Percentiles rank a stretch among this genome's conserved stretches.
phyloP scores from a whole-genome alignment of 2,888 invertebrate species.

The Cylindroiulus punctatus region DNA sequence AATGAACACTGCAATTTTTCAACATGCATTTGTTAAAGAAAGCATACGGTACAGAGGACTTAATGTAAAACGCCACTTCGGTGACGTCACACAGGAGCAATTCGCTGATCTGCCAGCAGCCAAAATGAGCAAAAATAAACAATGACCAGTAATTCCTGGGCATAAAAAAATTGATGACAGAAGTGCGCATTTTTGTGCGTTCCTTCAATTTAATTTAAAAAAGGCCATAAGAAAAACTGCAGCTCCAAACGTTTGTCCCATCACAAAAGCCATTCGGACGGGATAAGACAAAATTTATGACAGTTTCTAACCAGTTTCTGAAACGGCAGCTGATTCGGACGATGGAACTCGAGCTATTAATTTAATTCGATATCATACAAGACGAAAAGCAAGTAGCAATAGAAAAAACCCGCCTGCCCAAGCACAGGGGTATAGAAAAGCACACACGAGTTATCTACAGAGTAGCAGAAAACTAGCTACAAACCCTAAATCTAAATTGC shows the following conservation, averaged over 20 bases:
- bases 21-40: neutral
- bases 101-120: neutral
- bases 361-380: slow-evolving; percentile 45
- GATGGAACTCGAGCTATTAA: slow-evolving; percentile 37
- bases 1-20: neutral
- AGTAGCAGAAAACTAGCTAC: slow-evolving; percentile 26
- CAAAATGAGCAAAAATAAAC: neutral
- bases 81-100: neutral
- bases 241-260: slow-evolving; percentile 39
- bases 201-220: slow-evolving; percentile 43
- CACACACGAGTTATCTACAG: neutral
- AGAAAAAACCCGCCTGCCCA: neutral
- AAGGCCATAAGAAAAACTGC: slow-evolving; percentile 9
- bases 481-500: neutral
- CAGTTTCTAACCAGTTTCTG: slow-evolving; percentile 37
- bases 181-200: slow-evolving; percentile 35
- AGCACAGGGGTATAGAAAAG: neutral
- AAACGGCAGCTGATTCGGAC: slow-evolving; percentile 45
- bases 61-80: neutral
- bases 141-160: neutral
- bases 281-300: slow-evolving; percentile 37
- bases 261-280: slow-evolving; percentile 30
- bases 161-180: slow-evolving; percentile 1
- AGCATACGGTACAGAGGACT: neutral
- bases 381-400: slow-evolving; percentile 17